Evolutionary conservation across 2,888 invertebrate genomes (phyloP), one percentile per base, ranked within the genome.

Genomic region (Anoncus sp.): DNA sequence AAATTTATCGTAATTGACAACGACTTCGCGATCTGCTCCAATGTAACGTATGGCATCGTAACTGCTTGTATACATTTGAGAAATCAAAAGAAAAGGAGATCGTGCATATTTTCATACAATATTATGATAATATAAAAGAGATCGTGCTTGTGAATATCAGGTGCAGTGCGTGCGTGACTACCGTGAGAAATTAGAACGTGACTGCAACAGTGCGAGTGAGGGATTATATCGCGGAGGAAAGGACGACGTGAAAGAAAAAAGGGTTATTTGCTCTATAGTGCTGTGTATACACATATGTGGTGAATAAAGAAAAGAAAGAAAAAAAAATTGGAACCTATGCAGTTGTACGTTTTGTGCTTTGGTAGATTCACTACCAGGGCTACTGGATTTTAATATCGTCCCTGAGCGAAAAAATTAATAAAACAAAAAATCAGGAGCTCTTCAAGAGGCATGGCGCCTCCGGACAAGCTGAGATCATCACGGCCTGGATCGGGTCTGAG

Each of bases 401-500:
- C 49, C 47, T 62, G 60, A 31, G 27, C 51, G 24, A 14, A 40
- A n/a, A n/a, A n/a, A n/a, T n/a, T n/a, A n/a, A 43, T 43, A 66
- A 51, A 53, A 53, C 53, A 66, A 66, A 43, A 60, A 16, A 69
- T 59, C 74, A 40, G 47, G 59, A 55, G 65, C 35, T 35, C 38
- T 49, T 20, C 16, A 31, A 67, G 70, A 65, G 79, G 71, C 79
- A 90, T 90, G 90, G 90, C 90, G 86, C 90, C 90, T 77, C 90
- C 90, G 79, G 89, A 90, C 83, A 87, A 88, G 82, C 86, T 87
- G 82, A 85, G 87, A 77, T 84, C 85, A 83, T 88, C 87, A 81
- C 88, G 90, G 86, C 90, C 91, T 83, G 91, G 91, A 83, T 91
- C 91, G 72, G 91, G 91, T 55, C 89, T 91, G 79, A 92, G 92